Conservation (phyloP, 1,140 invertebrate genomes). For the Acromyrmex echinatior region DNA sequence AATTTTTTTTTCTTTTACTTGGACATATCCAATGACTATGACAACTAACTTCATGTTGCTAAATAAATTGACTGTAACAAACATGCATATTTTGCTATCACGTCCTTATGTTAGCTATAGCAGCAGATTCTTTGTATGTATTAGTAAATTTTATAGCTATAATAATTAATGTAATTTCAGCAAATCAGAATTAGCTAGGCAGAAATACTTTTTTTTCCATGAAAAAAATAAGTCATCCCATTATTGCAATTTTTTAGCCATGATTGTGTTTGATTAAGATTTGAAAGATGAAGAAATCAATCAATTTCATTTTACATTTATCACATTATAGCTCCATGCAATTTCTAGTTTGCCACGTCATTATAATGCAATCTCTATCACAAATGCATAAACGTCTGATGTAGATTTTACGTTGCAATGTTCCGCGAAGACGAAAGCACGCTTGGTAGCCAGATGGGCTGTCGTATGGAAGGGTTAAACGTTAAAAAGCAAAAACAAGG, state of each 20-base stretch:
- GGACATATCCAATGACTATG: too few species aligned
- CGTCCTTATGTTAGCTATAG: too few species aligned
- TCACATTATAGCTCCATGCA: neutral
- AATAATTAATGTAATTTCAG: too few species aligned
- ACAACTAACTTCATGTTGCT: too few species aligned
- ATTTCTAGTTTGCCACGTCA: neutral
- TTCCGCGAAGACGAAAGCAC: neutral
- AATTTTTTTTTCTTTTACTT: too few species aligned
- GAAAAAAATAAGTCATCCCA: neutral
- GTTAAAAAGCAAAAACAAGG: conserved; percentile 31
- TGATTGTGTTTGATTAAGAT: neutral
- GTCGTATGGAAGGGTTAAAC: conserved; percentile 57
- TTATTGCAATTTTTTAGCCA: neutral
- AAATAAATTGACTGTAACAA: too few species aligned
- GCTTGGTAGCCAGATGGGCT: conserved; percentile 66
- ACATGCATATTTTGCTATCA: too few species aligned
- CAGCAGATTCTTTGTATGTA: too few species aligned
- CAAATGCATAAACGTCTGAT: neutral
- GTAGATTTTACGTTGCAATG: conserved; percentile 1
- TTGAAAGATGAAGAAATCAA: conserved; percentile 1
- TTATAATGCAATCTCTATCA: conserved; percentile 10
- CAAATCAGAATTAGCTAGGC: too few species aligned
- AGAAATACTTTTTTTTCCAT: too few species aligned
- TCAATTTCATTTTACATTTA: conserved; percentile 1
- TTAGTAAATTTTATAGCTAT: too few species aligned